These are phyloP conservation scores for Beroe ovata DNA, from an alignment of 37 sponge, comb jelly and placozoan species.

Conservation along the genomic window DNA sequence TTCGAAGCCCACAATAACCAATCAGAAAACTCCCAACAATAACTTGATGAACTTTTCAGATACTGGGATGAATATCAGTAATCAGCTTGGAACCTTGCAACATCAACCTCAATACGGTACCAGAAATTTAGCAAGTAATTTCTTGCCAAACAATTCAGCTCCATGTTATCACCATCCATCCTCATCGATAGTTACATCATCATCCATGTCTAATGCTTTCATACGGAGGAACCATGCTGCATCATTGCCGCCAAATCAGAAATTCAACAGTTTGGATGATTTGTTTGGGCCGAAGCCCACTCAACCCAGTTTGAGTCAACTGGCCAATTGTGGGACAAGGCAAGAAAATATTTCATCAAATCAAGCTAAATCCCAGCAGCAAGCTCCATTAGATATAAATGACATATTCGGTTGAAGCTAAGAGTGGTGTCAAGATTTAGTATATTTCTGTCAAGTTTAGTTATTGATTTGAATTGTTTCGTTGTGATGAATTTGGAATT, in stretches of 20 bases:
- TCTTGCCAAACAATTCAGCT: background rate
- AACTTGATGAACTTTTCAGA: background rate
- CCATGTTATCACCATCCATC: no score
- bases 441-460: no score
- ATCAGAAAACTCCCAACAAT: background rate
- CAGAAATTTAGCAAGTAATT: background rate
- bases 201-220: background rate
- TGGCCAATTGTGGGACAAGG: no score
- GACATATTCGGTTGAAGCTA: conserved; percentile 58
- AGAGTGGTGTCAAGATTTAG: no score
- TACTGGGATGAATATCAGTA: background rate
- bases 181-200: no score
- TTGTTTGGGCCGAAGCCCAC: conserved; percentile 29
- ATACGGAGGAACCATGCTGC: background rate
- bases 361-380: background rate
- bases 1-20: background rate
- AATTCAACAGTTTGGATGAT: conserved; percentile 14
- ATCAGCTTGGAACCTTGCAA: background rate
- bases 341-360: no score
- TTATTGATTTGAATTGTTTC: no score
- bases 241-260: background rate
- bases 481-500: no score
- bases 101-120: background rate
- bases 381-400: conserved; percentile 20
- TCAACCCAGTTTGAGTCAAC: conserved; percentile 7